Evolutionary conservation across 2,888 invertebrate species (phyloP).

Genomic region (Panorpa germanica): DNA sequence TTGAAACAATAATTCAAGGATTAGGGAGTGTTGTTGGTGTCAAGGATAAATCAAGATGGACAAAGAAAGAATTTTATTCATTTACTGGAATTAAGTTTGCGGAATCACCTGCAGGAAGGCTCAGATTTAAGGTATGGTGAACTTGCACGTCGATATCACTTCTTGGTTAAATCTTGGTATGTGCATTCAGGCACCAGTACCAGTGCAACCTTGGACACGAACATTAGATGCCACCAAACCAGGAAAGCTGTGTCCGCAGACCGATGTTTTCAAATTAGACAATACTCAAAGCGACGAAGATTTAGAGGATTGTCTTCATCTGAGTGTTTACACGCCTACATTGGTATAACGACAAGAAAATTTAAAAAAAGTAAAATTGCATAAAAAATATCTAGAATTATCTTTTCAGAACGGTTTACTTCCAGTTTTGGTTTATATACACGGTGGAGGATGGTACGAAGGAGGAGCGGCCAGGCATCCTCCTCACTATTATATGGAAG

Average conservation of each 20-base stretch:
- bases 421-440: slow-evolving; percentile 27
- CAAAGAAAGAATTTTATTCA: slow-evolving; percentile 18
- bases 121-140: slow-evolving; percentile 18
- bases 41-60: slow-evolving; percentile 20
- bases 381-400: no score
- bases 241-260: slow-evolving; percentile 20
- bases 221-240: slow-evolving; percentile 17
- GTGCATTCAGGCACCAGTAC: slow-evolving; percentile 17
- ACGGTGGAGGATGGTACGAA: slow-evolving; percentile 24
- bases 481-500: slow-evolving; percentile 24
- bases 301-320: slow-evolving; percentile 22
- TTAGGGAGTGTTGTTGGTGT: no score
- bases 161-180: background rate
- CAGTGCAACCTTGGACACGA: slow-evolving; percentile 19
- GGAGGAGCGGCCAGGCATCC: slow-evolving; percentile 22
- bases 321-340: slow-evolving; percentile 22
- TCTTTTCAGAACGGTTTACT: no score
- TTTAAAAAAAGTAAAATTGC: no score
- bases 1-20: no score
- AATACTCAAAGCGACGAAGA: slow-evolving; percentile 15
- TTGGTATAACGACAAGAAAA: no score
- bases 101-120: slow-evolving; percentile 18
- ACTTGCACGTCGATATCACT: background rate
- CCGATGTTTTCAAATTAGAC: no score
- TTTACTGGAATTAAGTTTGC: slow-evolving; percentile 23